Conservation (phyloP, 1,140 invertebrate species). For the Musca vetustissima region DNA sequence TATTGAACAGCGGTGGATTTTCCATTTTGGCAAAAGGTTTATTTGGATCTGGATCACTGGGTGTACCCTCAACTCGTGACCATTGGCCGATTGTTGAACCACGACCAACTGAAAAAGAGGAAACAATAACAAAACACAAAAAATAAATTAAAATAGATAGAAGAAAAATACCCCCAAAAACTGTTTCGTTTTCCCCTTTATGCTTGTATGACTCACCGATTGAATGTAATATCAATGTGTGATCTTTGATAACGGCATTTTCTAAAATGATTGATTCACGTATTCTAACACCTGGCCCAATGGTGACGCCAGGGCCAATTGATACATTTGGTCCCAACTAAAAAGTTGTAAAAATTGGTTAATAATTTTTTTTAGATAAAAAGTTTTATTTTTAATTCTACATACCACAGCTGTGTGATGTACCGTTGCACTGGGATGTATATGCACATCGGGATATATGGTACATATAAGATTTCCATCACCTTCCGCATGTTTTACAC, state of each 20-base stretch:
- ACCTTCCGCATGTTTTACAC: conserved; percentile 38
- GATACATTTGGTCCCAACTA: conserved; percentile 97
- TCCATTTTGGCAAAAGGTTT: conserved; percentile 99
- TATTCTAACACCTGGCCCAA: conserved; percentile 89
- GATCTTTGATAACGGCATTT: conserved; percentile 84
- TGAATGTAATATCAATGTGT: conserved; percentile 88
- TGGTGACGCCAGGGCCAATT: conserved; percentile 81
- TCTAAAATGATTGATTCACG: conserved; percentile 93
- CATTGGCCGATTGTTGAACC: conserved; percentile 85
- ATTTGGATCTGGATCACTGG: conserved; percentile 96
- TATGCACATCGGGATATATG: conserved; percentile 87
- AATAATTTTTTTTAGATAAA: neutral
- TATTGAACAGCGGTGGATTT: conserved; percentile 90
- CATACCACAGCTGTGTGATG: conserved; percentile 85
- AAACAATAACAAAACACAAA: conserved; percentile 1
- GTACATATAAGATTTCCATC: conserved; percentile 58
- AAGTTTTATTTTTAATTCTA: conserved; percentile 19
- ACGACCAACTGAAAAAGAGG: conserved; percentile 63
- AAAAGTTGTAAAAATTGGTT: conserved; percentile 23
- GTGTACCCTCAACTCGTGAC: conserved; percentile 86
- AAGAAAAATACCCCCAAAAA: too few species aligned
- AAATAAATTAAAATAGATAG: too few species aligned
- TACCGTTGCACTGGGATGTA: conserved; percentile 87
- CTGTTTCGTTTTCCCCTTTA: too few species aligned
- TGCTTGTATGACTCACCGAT: conserved; percentile 61